These are phyloP conservation scores for Lithobius niger DNA, from an alignment of 1,140 invertebrate genomes.

Conservation along the genomic window DNA sequence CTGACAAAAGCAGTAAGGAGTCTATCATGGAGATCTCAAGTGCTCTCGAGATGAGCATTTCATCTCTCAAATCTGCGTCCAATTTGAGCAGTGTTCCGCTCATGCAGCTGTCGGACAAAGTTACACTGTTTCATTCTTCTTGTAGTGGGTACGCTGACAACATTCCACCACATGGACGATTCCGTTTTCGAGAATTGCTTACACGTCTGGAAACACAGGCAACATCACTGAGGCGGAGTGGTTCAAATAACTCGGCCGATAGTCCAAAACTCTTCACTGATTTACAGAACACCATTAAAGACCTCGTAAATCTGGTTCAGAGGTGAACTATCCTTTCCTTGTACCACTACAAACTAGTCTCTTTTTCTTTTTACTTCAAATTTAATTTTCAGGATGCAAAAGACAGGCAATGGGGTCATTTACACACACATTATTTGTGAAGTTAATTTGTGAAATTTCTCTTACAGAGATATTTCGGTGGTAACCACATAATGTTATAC, in stretches of 20 bases:
- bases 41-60: slow-evolving; percentile 48
- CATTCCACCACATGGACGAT: slow-evolving; percentile 70
- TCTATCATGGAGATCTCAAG: slow-evolving; percentile 53
- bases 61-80: slow-evolving; percentile 39
- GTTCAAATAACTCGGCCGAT: slow-evolving; percentile 36
- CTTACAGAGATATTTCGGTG: no score
- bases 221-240: slow-evolving; percentile 49
- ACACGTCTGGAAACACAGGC: slow-evolving; percentile 64
- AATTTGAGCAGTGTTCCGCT: slow-evolving; percentile 42
- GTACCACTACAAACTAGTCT: no score
- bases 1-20: slow-evolving; percentile 36
- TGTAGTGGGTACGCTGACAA: slow-evolving; percentile 55
- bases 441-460: no score
- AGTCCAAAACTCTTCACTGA: slow-evolving; percentile 49
- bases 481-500: no score
- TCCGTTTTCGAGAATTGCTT: slow-evolving; percentile 75
- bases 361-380: no score
- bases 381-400: no score
- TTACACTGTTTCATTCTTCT: slow-evolving; percentile 58
- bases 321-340: no score
- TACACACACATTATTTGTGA: no score
- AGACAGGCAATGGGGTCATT: no score
- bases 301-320: slow-evolving; percentile 64
- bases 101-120: slow-evolving; percentile 71
- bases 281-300: slow-evolving; percentile 62